A percentile compares a stretch with the other conserved stretches of the same genome.
Conservation (phyloP, 2,113 vertebrate genomes). For the Oxygymnocypris stewartii region DNA sequence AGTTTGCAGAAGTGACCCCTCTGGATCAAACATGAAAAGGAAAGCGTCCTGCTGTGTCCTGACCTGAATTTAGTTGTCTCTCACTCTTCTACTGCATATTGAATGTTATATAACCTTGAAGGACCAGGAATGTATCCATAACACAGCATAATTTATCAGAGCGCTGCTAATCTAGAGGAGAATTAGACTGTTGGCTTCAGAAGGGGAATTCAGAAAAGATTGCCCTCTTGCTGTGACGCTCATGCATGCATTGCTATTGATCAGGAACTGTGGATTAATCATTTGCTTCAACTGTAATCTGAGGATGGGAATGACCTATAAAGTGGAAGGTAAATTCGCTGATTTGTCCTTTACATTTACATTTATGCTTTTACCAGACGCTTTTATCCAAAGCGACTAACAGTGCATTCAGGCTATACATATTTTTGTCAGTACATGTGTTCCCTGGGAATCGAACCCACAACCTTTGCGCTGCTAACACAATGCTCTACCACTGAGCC, state of each 20-base stretch:
- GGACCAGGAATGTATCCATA: slow-evolving; percentile 65
- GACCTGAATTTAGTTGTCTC: slow-evolving; percentile 83
- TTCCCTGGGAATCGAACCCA: no score
- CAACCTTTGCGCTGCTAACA: no score
- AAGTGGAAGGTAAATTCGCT: background rate
- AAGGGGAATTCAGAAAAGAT: slow-evolving; percentile 7
- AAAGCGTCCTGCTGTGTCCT: slow-evolving; percentile 80
- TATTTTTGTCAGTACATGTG: no score
- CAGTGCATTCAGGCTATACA: no score
- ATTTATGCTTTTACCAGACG: no score
- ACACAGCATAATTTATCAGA: slow-evolving; percentile 70
- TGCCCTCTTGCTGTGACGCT: slow-evolving; percentile 9
- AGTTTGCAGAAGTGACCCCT: slow-evolving; percentile 85
- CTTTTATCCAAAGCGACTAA: no score
- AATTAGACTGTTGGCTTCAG: slow-evolving; percentile 32
- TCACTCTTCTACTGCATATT: slow-evolving; percentile 72
- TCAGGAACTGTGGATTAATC: slow-evolving; percentile 12
- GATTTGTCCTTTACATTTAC: background rate
- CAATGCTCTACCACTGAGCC: no score
- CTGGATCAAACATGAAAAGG: slow-evolving; percentile 89
- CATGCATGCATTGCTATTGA: slow-evolving; percentile 22
- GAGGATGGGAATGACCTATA: background rate
- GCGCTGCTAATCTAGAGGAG: slow-evolving; percentile 42
- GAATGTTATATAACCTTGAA: slow-evolving; percentile 73
- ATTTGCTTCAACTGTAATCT: slow-evolving; percentile 25